A percentile compares a stretch with the other conserved stretches of the same genome.
Evolutionary conservation across 2,113 vertebrate species (phyloP).

Genomic region (Siniperca chuatsi): DNA sequence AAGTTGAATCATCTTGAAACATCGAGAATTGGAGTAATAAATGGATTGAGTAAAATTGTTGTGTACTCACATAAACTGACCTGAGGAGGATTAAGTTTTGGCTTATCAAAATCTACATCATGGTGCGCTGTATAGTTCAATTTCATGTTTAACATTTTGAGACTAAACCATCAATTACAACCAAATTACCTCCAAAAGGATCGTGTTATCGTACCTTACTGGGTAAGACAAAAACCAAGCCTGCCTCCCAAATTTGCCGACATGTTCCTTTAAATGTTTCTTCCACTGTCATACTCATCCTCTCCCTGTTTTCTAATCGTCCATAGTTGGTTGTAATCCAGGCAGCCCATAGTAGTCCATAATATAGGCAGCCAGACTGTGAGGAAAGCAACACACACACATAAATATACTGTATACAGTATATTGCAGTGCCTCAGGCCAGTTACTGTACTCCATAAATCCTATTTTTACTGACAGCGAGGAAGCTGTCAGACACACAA

Average conservation of each 20-base stretch:
- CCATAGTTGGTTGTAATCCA: constrained; percentile 24
- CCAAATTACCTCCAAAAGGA: neutral
- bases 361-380: constrained; percentile 13
- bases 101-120: neutral
- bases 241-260: neutral
- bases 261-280: neutral
- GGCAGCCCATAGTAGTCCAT: constrained; percentile 12
- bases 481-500: constrained; percentile 70
- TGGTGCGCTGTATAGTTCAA: neutral
- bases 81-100: neutral
- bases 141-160: neutral
- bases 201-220: neutral
- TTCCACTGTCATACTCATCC: neutral
- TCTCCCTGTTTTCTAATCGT: constrained; percentile 17
- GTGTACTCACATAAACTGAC: neutral
- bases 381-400: neutral
- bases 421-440: constrained; percentile 35
- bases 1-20: neutral
- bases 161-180: neutral
- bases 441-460: constrained; percentile 49
- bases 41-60: neutral
- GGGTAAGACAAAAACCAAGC: neutral
- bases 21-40: neutral
- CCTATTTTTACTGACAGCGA: constrained; percentile 57
- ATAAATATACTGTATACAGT: constrained; percentile 11